A percentile compares a stretch with the other conserved stretches of the same genome.
These are phyloP conservation scores for Drosophila monieri DNA, from an alignment of 2,888 invertebrate genomes.

Conservation along the genomic window DNA sequence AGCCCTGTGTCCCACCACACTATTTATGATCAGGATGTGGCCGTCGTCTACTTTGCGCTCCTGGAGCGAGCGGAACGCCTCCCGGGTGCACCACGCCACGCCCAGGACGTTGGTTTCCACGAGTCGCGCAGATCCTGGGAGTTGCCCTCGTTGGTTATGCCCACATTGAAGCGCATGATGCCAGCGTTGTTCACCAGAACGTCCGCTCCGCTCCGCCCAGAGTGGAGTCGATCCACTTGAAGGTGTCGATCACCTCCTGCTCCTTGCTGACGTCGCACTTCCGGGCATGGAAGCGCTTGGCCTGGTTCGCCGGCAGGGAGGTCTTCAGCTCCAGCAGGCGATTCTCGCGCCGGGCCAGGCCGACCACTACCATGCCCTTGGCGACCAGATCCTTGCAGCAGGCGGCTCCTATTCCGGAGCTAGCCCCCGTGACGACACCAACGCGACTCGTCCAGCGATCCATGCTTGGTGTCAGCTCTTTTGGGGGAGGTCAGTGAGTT, in stretches of 20 bases:
- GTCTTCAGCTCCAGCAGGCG: conserved; percentile 79
- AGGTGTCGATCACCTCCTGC: conserved; percentile 85
- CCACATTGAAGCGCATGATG: conserved; percentile 23
- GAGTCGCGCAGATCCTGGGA: conserved; percentile 67
- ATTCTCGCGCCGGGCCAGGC: conserved; percentile 84
- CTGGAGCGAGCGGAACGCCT: conserved; percentile 84
- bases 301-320: conserved; percentile 53
- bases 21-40: conserved; percentile 85
- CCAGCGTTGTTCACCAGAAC: conserved; percentile 87
- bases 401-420: conserved; percentile 86
- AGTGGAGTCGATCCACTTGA: conserved; percentile 84
- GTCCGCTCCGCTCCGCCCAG: conserved; percentile 86
- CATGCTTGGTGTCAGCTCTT: conserved; percentile 9
- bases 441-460: conserved; percentile 86
- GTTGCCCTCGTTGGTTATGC: conserved; percentile 55
- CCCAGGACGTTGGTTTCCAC: conserved; percentile 85
- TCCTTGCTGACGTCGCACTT: conserved; percentile 86
- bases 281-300: conserved; percentile 80
- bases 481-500: neutral
- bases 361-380: conserved; percentile 85
- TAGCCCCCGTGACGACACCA: conserved; percentile 87
- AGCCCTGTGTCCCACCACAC: conserved; percentile 81
- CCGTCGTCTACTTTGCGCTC: conserved; percentile 84
- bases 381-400: conserved; percentile 83
- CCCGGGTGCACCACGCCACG: conserved; percentile 84